Base-by-base conservation (phyloP, 2,113 vertebrate genomes). In the Canis aureus region DNA sequence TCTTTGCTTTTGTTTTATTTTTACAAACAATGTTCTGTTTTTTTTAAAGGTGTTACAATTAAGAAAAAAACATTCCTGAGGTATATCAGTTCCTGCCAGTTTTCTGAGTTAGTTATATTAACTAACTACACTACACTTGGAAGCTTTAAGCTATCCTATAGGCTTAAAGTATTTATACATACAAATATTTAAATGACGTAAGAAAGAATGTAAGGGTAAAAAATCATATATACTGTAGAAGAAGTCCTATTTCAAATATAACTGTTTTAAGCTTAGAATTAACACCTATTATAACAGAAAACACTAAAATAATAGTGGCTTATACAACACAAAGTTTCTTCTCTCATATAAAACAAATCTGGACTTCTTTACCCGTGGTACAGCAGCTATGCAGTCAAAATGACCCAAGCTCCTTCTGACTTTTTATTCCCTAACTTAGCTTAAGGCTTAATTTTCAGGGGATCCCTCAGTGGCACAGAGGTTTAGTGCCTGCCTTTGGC, bases 1-100 rank as follows among this genome's bases (percentile, higher is more conserved):
- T 74, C n/a, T 83, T 91, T 82, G 71, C 51, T 80, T 97, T 95
- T 51, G 23, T 57, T 96, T 96, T 81, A 16, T 95, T 95, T 96
- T 96, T 57, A 84, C 38, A 64, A 27, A 64, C 25, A 64, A 91
- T 43, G 20, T 59, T 96, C 16, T 64, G 62, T 57, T 57, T 95
- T 76, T 94, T 95, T 95, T 57, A 86, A 49, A 84, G 29, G 53
- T 89, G 27, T 79, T 92, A 79, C 22, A 89, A 27, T 27, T 32
- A 96, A 93, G 49, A 80, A 79, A 87, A 29, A 82, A 74, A 49
- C 2, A 79, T 93, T 84, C 49, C 88, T 76, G 57, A 66, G 27
- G 35, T 79, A 27, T 43, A 87, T 88, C 35, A 64, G 25, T 51
- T 82, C 20, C 32, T 95, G 67, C 32, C 25, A 85, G 9, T 71